phyloP scores from a whole-genome alignment of 2,888 invertebrate genomes.

The Caenorhabditis drosophilae region DNA sequence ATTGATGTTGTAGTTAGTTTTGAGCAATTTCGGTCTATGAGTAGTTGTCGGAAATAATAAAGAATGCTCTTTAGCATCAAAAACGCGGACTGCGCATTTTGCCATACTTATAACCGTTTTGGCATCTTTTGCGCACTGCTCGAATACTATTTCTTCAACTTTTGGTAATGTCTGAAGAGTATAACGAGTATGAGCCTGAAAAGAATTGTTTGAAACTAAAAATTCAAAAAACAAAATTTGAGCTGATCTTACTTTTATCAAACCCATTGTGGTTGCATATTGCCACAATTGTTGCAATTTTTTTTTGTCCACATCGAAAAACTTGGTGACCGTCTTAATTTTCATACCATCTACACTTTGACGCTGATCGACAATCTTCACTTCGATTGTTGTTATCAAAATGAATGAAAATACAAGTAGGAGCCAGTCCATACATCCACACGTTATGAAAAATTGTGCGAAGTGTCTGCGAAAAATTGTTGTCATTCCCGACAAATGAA shows the following conservation, averaged over 20 bases:
- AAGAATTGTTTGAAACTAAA: not conserved
- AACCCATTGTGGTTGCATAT: conserved; percentile 45
- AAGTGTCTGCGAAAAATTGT: not conserved
- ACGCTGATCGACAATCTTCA: not conserved
- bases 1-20: not conserved
- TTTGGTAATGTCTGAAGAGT: conserved; percentile 31
- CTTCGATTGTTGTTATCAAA: not conserved
- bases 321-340: conserved; percentile 24
- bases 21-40: not conserved
- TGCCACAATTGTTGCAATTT: conserved; percentile 54
- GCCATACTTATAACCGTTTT: conserved; percentile 51
- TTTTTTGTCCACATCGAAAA: conserved; percentile 48
- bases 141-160: conserved; percentile 54
- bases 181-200: conserved; percentile 49
- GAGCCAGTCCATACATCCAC: conserved; percentile 41
- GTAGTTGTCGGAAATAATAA: conserved; percentile 12
- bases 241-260: conserved; percentile 45
- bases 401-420: conserved; percentile 15
- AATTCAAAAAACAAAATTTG: not conserved
- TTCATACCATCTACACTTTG: conserved; percentile 8
- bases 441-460: not conserved
- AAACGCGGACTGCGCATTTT: conserved; percentile 50
- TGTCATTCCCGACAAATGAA: too few species aligned
- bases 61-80: conserved; percentile 29
- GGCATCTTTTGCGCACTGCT: conserved; percentile 53